phyloP scores from a whole-genome alignment of 2,888 invertebrate genomes.

The Halocaridina rubra region DNA sequence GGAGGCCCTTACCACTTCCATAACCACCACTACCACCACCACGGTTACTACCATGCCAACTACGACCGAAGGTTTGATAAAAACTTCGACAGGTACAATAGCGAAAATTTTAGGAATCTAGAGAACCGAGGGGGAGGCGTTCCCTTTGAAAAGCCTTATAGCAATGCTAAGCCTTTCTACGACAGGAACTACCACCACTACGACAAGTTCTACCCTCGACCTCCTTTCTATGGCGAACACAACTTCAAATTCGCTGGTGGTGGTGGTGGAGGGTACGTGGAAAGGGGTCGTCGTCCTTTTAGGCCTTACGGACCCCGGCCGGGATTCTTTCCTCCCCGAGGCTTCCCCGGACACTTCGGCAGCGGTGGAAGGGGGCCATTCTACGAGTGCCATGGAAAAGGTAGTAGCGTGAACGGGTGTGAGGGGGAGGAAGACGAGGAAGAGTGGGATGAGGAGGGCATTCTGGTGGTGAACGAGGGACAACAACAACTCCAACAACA shows the following conservation, averaged over 20 bases:
- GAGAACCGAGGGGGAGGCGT: constrained; percentile 26
- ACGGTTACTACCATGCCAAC: constrained; percentile 25
- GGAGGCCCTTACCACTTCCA: neutral
- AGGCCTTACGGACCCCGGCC: constrained; percentile 27
- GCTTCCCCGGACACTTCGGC: constrained; percentile 18
- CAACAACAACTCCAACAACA: no score
- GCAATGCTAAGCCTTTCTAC: constrained; percentile 43
- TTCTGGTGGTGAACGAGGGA: neutral
- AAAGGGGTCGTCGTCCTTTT: constrained; percentile 39
- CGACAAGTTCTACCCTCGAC: constrained; percentile 36
- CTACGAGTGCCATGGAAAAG: neutral
- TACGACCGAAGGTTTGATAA: constrained; percentile 26
- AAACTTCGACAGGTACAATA: constrained; percentile 30
- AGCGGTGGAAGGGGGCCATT: neutral
- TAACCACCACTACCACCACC: constrained; percentile 17
- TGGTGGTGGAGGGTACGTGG: constrained; percentile 1
- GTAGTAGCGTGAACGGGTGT: neutral
- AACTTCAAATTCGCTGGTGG: constrained; percentile 23
- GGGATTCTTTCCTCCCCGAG: constrained; percentile 39
- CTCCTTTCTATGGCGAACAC: constrained; percentile 20
- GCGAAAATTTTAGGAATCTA: constrained; percentile 33
- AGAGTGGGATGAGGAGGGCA: constrained; percentile 19
- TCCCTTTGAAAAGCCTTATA: neutral
- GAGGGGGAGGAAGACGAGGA: constrained; percentile 38
- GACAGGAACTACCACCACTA: constrained; percentile 34